phyloP scores from a whole-genome alignment of 2,797 vertebrate genomes.

The Silurus aristotelis region DNA sequence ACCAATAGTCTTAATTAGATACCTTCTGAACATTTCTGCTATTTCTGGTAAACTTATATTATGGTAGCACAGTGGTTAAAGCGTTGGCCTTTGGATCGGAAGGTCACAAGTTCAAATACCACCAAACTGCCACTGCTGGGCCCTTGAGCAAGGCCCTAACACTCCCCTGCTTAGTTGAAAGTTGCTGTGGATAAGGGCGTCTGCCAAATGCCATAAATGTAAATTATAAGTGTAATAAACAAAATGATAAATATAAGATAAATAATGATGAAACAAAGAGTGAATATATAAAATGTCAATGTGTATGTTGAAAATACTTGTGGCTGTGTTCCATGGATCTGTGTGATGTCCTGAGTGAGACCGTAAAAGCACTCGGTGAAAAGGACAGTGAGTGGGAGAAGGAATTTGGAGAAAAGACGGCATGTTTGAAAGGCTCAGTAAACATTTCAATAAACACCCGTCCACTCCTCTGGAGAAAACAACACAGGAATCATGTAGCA shows the following conservation, averaged over 20 bases:
- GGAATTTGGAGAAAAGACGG: constrained; percentile 37
- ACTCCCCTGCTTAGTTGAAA: too few relatives aligned
- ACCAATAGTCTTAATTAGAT: not conserved
- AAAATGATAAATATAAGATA: not conserved
- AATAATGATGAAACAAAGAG: not conserved
- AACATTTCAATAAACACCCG: constrained; percentile 61
- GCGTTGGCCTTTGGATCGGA: too few relatives aligned
- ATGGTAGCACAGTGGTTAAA: too few relatives aligned
- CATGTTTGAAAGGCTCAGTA: constrained; percentile 52
- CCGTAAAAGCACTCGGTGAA: constrained; percentile 19
- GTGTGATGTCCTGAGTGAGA: not conserved
- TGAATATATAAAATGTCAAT: not conserved
- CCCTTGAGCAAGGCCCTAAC: too few relatives aligned
- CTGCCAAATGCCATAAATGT: too few relatives aligned
- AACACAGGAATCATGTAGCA: constrained; percentile 41
- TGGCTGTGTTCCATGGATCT: not conserved
- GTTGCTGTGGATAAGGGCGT: too few relatives aligned
- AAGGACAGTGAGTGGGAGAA: constrained; percentile 28
- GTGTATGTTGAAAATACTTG: constrained; percentile 10
- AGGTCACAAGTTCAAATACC: too few relatives aligned
- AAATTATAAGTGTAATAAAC: not conserved
- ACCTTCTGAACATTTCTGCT: not conserved
- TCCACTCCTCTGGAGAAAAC: constrained; percentile 43
- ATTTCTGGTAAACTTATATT: not conserved
- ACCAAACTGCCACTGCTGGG: too few relatives aligned